Percentiles rank a stretch among this genome's conserved stretches.
These are phyloP conservation scores for Cephalotes varians DNA, from an alignment of 2,888 invertebrate species.

Conservation along the genomic window DNA sequence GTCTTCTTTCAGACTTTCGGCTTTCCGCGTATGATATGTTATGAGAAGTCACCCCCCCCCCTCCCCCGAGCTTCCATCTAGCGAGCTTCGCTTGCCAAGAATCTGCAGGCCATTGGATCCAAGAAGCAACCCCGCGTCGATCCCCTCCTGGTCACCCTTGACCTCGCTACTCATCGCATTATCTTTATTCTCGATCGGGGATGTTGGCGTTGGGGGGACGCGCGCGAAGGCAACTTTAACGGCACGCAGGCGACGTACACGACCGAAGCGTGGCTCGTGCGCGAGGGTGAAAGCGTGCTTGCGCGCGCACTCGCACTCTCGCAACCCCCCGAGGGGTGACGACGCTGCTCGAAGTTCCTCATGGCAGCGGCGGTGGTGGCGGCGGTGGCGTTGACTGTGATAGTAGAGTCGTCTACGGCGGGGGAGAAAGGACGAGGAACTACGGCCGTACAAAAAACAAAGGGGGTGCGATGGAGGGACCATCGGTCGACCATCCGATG, in stretches of 20 bases:
- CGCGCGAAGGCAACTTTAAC: constrained; percentile 65
- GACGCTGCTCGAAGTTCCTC: constrained; percentile 59
- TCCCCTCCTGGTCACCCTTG: not conserved
- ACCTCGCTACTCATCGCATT: constrained; percentile 46
- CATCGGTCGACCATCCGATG: constrained; percentile 40
- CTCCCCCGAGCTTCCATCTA: constrained; percentile 10
- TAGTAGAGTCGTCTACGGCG: constrained; percentile 28
- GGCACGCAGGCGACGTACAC: constrained; percentile 65
- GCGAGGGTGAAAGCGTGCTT: constrained; percentile 31
- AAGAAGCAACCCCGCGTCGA: constrained; percentile 15
- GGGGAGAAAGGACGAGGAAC: constrained; percentile 30
- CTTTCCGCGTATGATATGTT: not conserved
- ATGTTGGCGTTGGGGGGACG: constrained; percentile 56
- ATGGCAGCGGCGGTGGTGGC: too few species aligned
- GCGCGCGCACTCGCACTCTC: constrained; percentile 53
- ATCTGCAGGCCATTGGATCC: constrained; percentile 42
- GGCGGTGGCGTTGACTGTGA: constrained; percentile 38
- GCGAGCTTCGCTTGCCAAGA: constrained; percentile 36
- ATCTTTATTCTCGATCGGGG: constrained; percentile 65
- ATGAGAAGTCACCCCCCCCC: constrained; percentile 28
- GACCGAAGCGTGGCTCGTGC: constrained; percentile 51
- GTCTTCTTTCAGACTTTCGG: not conserved
- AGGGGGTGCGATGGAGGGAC: constrained; percentile 52
- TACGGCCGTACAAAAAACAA: constrained; percentile 20
- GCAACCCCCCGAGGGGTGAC: constrained; percentile 50